Conservation (phyloP, 2,113 vertebrate species). For the Pandion haliaetus region DNA sequence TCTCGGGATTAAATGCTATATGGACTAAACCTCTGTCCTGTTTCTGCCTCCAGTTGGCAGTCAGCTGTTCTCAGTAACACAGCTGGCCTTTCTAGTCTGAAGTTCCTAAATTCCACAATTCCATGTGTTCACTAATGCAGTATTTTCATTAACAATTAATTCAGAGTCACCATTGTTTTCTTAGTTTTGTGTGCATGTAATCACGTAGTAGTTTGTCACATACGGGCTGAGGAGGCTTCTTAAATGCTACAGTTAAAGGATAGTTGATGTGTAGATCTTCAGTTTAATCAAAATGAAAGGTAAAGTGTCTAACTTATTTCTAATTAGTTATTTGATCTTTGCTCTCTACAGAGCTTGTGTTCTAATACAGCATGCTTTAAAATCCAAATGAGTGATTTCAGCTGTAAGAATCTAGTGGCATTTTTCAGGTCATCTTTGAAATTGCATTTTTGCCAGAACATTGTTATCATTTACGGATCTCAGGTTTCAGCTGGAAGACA, state of each 20-base stretch:
- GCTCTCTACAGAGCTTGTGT: neutral
- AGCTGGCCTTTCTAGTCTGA: neutral
- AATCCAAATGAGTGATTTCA: neutral
- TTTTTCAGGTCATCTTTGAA: neutral
- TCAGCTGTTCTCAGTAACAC: neutral
- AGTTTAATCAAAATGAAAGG: neutral
- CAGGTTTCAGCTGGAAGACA: neutral
- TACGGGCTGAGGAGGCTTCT: neutral
- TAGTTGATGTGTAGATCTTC: neutral
- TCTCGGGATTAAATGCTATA: neutral
- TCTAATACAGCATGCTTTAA: neutral
- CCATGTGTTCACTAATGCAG: neutral
- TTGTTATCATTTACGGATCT: neutral
- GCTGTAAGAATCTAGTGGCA: neutral
- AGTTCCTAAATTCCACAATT: neutral
- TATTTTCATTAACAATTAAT: neutral
- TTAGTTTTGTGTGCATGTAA: neutral
- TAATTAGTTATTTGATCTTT: neutral
- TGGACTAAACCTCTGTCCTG: neutral
- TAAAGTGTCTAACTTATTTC: neutral
- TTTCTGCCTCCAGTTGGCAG: neutral
- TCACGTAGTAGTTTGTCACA: neutral
- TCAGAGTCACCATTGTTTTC: neutral
- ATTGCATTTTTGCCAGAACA: neutral
- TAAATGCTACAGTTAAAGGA: neutral